Evolutionary conservation across 2,888 invertebrate species (phyloP).

Genomic region (Rhabditoides inermis): DNA sequence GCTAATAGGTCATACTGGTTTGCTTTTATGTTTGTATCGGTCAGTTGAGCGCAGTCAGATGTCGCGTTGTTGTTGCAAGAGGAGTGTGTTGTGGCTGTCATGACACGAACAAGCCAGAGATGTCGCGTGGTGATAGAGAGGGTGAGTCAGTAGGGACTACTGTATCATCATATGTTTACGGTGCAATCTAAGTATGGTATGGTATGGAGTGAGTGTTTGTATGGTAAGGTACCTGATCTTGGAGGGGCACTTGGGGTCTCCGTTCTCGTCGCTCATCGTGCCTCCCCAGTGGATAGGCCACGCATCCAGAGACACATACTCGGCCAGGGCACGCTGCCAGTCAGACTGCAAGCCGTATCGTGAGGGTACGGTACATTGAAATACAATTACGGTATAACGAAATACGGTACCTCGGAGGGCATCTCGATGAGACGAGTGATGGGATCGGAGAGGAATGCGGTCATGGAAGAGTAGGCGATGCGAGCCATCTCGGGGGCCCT

Average conservation of each 20-base stretch:
- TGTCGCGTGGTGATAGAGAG: too few species aligned
- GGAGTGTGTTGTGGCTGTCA: too few species aligned
- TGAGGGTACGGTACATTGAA: too few species aligned
- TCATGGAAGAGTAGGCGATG: constrained; percentile 49
- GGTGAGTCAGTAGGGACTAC: too few species aligned
- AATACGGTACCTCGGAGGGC: constrained; percentile 33
- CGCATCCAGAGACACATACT: constrained; percentile 46
- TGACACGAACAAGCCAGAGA: too few species aligned
- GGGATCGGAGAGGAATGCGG: constrained; percentile 43
- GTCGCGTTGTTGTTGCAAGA: too few species aligned
- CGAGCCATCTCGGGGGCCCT: constrained; percentile 51
- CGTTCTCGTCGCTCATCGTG: constrained; percentile 37
- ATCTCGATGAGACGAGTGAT: constrained; percentile 49
- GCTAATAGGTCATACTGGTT: neutral
- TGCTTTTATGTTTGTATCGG: too few species aligned
- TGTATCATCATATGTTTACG: too few species aligned
- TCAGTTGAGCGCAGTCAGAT: too few species aligned
- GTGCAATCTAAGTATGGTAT: too few species aligned
- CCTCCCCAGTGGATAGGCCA: constrained; percentile 52
- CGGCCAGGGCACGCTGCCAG: constrained; percentile 45
- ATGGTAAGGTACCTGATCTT: constrained; percentile 22
- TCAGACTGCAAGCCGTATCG: constrained; percentile 35
- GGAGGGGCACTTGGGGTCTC: constrained; percentile 44
- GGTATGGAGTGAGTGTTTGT: too few species aligned
- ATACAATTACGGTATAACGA: neutral